Percentiles rank a stretch among this genome's conserved stretches.
These are phyloP conservation scores for Anomalospiza imberbis DNA, from an alignment of 2,797 vertebrate genomes.

Conservation along the genomic window DNA sequence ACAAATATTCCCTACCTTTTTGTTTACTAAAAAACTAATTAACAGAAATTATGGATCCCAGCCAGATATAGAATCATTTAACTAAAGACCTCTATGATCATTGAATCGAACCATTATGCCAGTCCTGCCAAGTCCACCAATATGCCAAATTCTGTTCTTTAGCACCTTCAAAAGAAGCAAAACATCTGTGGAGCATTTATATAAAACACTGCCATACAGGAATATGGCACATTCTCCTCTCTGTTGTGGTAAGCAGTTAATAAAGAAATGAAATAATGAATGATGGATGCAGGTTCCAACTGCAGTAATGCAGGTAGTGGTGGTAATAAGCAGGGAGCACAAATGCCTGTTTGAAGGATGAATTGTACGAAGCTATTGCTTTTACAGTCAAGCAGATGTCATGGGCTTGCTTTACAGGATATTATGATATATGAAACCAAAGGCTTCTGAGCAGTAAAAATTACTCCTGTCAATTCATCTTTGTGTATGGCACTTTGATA, in stretches of 20 bases:
- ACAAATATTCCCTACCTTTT: background rate
- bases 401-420: conserved; percentile 51
- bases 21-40: too few species aligned
- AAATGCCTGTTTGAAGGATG: conserved; percentile 9
- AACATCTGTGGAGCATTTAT: background rate
- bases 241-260: background rate
- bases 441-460: conserved; percentile 49
- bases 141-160: background rate
- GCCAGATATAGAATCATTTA: background rate
- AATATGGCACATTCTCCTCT: background rate
- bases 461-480: conserved; percentile 43
- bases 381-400: conserved; percentile 50
- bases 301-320: background rate
- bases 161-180: background rate
- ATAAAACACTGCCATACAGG: background rate
- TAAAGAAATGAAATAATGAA: background rate
- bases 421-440: conserved; percentile 42
- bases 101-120: background rate
- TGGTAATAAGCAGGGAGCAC: background rate
- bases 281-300: background rate
- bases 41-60: background rate
- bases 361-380: conserved; percentile 11
- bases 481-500: conserved; percentile 56
- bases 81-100: background rate
- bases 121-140: background rate